Conservation (phyloP, 2,113 vertebrate species). For the Microtus oregoni region DNA sequence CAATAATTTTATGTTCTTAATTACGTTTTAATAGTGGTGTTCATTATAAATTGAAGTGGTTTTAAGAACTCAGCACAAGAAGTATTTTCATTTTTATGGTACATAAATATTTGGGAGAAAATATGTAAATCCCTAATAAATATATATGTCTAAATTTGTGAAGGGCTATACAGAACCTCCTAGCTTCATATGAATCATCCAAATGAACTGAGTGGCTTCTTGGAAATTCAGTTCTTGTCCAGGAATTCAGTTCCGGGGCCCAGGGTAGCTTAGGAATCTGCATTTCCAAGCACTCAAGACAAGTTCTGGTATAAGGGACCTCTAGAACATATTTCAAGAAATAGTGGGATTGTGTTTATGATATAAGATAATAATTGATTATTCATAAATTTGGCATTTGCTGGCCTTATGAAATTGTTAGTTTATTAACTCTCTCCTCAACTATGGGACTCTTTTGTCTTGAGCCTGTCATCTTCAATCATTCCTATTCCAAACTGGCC, state of each 20-base stretch:
- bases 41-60: slow-evolving; percentile 64
- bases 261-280: slow-evolving; percentile 41
- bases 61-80: slow-evolving; percentile 56
- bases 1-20: slow-evolving; percentile 63
- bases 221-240: slow-evolving; percentile 47
- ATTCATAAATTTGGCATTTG: slow-evolving; percentile 58
- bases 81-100: slow-evolving; percentile 51
- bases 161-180: not conserved
- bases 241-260: slow-evolving; percentile 38
- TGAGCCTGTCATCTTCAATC: slow-evolving; percentile 20
- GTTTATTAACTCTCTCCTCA: slow-evolving; percentile 47
- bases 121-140: slow-evolving; percentile 34
- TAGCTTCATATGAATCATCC: not conserved
- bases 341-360: not conserved
- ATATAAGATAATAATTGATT: slow-evolving; percentile 58
- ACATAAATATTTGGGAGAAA: slow-evolving; percentile 45
- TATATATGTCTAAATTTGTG: slow-evolving; percentile 25
- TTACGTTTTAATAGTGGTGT: slow-evolving; percentile 67
- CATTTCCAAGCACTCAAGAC: slow-evolving; percentile 20
- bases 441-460: slow-evolving; percentile 37
- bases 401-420: slow-evolving; percentile 55
- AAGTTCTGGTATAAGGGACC: slow-evolving; percentile 15
- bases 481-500: not conserved
- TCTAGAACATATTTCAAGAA: slow-evolving; percentile 37
- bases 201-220: slow-evolving; percentile 39